phyloP scores from a whole-genome alignment of 2,888 invertebrate species.

The Torymus auratus region DNA sequence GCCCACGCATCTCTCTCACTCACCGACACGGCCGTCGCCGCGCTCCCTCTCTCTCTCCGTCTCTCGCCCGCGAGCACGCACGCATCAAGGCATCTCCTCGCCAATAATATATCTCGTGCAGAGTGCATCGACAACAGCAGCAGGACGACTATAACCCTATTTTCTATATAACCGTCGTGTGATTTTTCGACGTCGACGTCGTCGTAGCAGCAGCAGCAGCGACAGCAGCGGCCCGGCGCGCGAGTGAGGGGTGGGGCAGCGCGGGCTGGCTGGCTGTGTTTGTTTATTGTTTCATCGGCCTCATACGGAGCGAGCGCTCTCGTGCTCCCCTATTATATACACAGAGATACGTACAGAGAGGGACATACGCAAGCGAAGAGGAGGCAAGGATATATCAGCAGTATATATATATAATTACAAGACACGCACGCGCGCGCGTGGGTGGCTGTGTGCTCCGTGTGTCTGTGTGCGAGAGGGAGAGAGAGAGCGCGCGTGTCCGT shows the following conservation, averaged over 20 bases:
- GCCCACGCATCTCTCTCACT: no score
- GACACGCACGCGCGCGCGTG: not conserved
- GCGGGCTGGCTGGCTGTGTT: conserved; percentile 15
- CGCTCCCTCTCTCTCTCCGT: conserved; percentile 16
- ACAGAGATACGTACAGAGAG: not conserved
- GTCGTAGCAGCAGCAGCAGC: not conserved
- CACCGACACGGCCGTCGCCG: not conserved
- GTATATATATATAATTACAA: not conserved
- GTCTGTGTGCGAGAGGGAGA: conserved; percentile 4
- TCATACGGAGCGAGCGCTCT: conserved; percentile 1
- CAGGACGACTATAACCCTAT: no score
- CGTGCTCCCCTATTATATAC: not conserved
- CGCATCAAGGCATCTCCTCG: no score
- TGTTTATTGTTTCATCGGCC: conserved; percentile 46
- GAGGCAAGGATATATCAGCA: no score
- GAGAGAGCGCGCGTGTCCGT: not conserved
- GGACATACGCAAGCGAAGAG: not conserved
- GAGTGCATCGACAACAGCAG: not conserved
- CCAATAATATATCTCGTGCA: no score
- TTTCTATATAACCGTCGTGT: no score
- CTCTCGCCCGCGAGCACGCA: conserved; percentile 24
- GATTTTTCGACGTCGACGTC: no score
- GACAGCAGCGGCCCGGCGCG: not conserved
- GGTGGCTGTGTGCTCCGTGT: not conserved
- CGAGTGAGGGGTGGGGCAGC: no score